Base-by-base conservation (phyloP, 2,888 invertebrate genomes). In the Clostera curtula region DNA sequence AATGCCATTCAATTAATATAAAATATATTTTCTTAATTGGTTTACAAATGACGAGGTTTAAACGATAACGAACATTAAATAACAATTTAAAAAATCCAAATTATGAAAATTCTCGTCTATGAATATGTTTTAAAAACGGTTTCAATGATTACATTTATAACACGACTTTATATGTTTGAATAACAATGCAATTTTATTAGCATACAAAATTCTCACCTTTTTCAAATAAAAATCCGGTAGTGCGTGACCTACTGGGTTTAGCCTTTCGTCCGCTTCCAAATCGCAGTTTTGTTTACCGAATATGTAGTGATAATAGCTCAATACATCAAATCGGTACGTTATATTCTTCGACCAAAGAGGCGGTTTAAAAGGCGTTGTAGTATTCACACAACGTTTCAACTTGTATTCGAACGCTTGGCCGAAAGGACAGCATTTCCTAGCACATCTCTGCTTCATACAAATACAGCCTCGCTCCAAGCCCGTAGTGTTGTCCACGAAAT, bases 391-490 rank as follows among this genome's bases (percentile, higher is more conserved):
- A 0, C 0, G n/a, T n/a, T 35, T 60, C 2, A 13, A 20, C 0
- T 3, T 6, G 0, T 4, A n/a, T 5, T 58, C 13, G 23, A 63
- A 66, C 0, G 43, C 69, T 4, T 43, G 39, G 0, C 75, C 75
- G 0, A 51, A 31, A 0, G 66, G 64, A 29, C 80, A 80, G 12
- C 79, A 80, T 29, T 79, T 79, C 2, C 50, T 38, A 0, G 69
- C 27, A 29, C 74, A 76, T 0, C 18, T 33, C 19, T 56, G 41
- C 17, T 67, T 65, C 5, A 32, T 35, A 27, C 67, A 69, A 2
- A 63, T 24, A 41, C 71, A 74, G 1, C 61, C 67, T 31, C 56
- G 43, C 19, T 57, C 34, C 2, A 25, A 22, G 2, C 51, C 38
- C 0, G 44, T 58, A 0, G 30, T 34, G 4, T 44, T 42, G 9